A percentile compares a stretch with the other conserved stretches of the same genome.
These are phyloP conservation scores for Pseudocheirus occidentalis DNA, from an alignment of 2,797 vertebrate species.

Conservation along the genomic window DNA sequence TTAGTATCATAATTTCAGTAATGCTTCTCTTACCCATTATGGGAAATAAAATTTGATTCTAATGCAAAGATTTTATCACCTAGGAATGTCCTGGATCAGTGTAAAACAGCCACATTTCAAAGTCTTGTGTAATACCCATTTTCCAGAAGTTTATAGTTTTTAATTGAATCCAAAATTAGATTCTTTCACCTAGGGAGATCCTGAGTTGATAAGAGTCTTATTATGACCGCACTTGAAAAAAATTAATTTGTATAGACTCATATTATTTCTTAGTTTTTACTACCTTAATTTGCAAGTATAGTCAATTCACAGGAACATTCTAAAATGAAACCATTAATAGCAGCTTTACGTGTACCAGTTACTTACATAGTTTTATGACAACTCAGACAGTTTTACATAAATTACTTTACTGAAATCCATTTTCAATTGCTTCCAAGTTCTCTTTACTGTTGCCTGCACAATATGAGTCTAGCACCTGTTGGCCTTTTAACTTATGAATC, in stretches of 20 bases:
- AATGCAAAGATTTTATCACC: constrained; percentile 44
- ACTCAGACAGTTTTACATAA: constrained; percentile 16
- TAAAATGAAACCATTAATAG: background rate
- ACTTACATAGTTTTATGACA: constrained; percentile 27
- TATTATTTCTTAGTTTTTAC: constrained; percentile 42
- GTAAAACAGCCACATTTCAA: constrained; percentile 43
- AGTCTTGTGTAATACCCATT: constrained; percentile 44
- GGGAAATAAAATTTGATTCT: constrained; percentile 51
- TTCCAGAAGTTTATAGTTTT: constrained; percentile 57
- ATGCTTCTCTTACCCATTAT: constrained; percentile 40
- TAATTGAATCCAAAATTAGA: constrained; percentile 39
- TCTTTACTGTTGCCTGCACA: constrained; percentile 28
- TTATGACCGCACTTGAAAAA: constrained; percentile 39
- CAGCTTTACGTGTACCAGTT: constrained; percentile 33
- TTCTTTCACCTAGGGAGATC: constrained; percentile 32
- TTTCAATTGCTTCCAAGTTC: constrained; percentile 16
- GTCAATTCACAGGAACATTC: constrained; percentile 12
- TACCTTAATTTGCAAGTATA: constrained; percentile 10
- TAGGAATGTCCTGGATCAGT: constrained; percentile 32
- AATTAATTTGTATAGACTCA: constrained; percentile 24
- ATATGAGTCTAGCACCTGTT: constrained; percentile 24
- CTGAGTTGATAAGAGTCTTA: constrained; percentile 35
- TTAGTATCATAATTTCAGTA: constrained; percentile 35
- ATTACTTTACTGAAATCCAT: constrained; percentile 9
- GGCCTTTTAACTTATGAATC: constrained; percentile 34